Evolutionary conservation across 2,113 vertebrate genomes (phyloP).

Genomic region (Hyla sarda): DNA sequence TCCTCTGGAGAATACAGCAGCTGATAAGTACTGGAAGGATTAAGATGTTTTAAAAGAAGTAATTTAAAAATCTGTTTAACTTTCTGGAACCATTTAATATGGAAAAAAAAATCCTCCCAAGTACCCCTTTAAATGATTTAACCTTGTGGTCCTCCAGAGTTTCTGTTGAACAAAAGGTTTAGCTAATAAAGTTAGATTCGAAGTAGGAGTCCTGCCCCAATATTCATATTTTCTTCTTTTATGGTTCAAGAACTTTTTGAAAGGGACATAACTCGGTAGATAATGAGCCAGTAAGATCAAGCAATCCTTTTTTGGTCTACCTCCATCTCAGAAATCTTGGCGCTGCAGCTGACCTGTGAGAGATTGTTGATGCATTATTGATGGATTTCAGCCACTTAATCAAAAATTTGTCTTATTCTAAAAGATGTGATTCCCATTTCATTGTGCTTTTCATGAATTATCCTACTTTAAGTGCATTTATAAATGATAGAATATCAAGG

Average conservation of each 20-base stretch:
- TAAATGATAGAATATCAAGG: slow-evolving; percentile 27
- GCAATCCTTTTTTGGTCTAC: not conserved
- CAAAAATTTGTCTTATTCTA: slow-evolving; percentile 31
- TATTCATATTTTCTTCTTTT: not conserved
- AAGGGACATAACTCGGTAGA: not conserved
- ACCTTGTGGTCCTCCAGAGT: too few species aligned
- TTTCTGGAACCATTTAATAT: too few species aligned
- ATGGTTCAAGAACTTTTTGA: not conserved
- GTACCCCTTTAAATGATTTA: too few species aligned
- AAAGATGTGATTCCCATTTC: slow-evolving; percentile 37
- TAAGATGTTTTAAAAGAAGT: too few species aligned
- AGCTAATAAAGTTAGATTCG: too few species aligned
- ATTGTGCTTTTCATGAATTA: slow-evolving; percentile 51
- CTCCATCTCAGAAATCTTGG: not conserved
- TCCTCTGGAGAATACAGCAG: too few species aligned
- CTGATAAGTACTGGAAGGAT: too few species aligned
- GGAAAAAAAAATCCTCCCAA: too few species aligned
- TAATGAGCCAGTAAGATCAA: not conserved
- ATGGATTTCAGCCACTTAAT: slow-evolving; percentile 45
- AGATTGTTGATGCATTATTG: slow-evolving; percentile 20
- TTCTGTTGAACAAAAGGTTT: too few species aligned
- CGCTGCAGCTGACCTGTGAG: not conserved
- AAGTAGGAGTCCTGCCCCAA: too few species aligned
- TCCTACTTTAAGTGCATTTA: slow-evolving; percentile 32
- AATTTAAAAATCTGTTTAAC: too few species aligned